phyloP scores from a whole-genome alignment of 2,113 vertebrate genomes.

The Silurus glanis region DNA sequence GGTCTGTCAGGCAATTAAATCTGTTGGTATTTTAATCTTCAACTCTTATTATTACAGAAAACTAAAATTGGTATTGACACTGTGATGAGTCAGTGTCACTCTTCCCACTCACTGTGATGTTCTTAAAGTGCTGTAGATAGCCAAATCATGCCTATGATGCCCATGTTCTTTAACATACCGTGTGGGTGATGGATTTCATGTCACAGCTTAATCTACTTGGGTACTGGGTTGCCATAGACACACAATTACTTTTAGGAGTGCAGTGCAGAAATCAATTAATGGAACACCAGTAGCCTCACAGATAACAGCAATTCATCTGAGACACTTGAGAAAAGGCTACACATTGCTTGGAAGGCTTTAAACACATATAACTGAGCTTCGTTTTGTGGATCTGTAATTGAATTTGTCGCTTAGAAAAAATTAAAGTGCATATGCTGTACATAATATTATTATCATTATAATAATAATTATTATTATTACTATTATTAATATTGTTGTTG shows the following conservation, averaged over 20 bases:
- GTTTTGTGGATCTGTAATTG: background rate
- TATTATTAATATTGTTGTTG: background rate
- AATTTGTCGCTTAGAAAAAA: background rate
- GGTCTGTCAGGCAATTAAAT: background rate
- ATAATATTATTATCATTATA: too few relatives aligned
- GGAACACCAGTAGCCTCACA: constrained; percentile 48
- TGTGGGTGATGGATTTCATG: constrained; percentile 60
- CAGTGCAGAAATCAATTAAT: constrained; percentile 64
- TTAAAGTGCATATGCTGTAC: background rate
- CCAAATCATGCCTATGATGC: constrained; percentile 7
- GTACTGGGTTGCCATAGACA: constrained; percentile 52
- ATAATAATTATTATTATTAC: too few relatives aligned
- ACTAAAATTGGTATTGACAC: background rate
- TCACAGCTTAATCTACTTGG: constrained; percentile 68
- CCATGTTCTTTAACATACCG: background rate
- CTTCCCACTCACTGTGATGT: background rate
- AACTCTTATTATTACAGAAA: background rate
- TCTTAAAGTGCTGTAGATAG: constrained; percentile 5
- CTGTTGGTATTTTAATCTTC: background rate
- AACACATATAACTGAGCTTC: background rate
- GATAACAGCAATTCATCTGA: constrained; percentile 42
- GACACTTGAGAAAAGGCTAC: constrained; percentile 1
- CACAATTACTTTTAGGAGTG: constrained; percentile 59
- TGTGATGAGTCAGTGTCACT: background rate
- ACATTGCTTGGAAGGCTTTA: constrained; percentile 1